Evolutionary conservation across 1,140 invertebrate species (phyloP).

Genomic region (Magallana ariakensis): DNA sequence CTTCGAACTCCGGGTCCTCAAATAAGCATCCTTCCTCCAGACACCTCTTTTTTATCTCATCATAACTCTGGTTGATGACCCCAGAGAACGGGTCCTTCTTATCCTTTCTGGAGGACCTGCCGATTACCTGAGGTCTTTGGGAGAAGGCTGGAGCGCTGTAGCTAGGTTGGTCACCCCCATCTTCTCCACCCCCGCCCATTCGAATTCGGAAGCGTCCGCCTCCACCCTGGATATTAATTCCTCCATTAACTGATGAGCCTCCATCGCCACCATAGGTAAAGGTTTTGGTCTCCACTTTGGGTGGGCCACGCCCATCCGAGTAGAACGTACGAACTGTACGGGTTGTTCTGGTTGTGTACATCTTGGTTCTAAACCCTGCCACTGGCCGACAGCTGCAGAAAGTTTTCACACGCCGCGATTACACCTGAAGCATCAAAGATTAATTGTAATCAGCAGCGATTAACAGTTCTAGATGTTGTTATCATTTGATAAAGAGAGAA

Average conservation of each 20-base stretch:
- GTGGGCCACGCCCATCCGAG: slow-evolving; percentile 68
- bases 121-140: slow-evolving; percentile 61
- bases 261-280: slow-evolving; percentile 66
- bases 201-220: slow-evolving; percentile 52
- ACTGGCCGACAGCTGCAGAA: not conserved
- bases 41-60: slow-evolving; percentile 71
- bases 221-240: slow-evolving; percentile 62
- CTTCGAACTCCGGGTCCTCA: slow-evolving; percentile 78
- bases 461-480: not conserved
- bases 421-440: not conserved
- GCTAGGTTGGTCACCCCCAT: slow-evolving; percentile 49
- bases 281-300: slow-evolving; percentile 69
- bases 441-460: slow-evolving; percentile 27
- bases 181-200: slow-evolving; percentile 56
- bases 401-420: not conserved
- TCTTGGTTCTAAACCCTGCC: not conserved
- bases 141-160: slow-evolving; percentile 34
- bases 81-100: slow-evolving; percentile 72
- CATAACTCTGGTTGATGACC: slow-evolving; percentile 71
- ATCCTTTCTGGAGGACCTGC: slow-evolving; percentile 62
- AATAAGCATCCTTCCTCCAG: slow-evolving; percentile 72
- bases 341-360: slow-evolving; percentile 54
- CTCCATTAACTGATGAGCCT: slow-evolving; percentile 49
- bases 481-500: slow-evolving; percentile 3
- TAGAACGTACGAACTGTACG: slow-evolving; percentile 68